Evolutionary conservation across 2,888 invertebrate species (phyloP).

Genomic region (Brachyptera putata): DNA sequence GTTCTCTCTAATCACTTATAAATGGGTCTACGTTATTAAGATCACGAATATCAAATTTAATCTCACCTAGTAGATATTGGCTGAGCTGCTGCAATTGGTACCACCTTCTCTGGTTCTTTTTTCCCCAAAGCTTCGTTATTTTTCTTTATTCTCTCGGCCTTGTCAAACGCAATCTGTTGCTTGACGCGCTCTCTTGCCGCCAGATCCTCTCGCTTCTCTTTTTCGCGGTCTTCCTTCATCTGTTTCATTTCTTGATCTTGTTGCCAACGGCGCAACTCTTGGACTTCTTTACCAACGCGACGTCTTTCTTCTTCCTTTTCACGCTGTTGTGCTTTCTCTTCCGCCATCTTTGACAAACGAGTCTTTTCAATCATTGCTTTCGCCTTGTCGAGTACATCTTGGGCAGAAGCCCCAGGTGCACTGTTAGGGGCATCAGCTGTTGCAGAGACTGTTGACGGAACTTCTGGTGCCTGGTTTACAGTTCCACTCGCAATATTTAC

Average conservation of each 20-base stretch:
- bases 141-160: constrained; percentile 45
- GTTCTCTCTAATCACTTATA: too few relatives aligned
- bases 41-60: too few relatives aligned
- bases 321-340: constrained; percentile 58
- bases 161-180: constrained; percentile 82
- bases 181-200: constrained; percentile 70
- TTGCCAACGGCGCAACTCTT: constrained; percentile 66
- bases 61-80: too few relatives aligned
- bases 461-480: too few relatives aligned
- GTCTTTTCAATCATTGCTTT: constrained; percentile 64
- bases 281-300: constrained; percentile 66
- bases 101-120: too few relatives aligned
- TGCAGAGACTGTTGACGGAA: neutral
- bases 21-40: too few relatives aligned
- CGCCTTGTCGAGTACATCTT: constrained; percentile 48
- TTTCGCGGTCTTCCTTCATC: constrained; percentile 66
- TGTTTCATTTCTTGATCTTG: constrained; percentile 71
- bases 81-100: too few relatives aligned
- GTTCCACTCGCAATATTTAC: too few relatives aligned
- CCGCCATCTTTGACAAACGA: constrained; percentile 57
- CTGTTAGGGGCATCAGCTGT: neutral
- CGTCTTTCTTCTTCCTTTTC: constrained; percentile 66
- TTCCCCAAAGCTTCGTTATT: too few relatives aligned
- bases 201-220: constrained; percentile 71
- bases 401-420: constrained; percentile 1